Base-by-base conservation (phyloP, 2,113 vertebrate species). In the Gnathonemus longibarbis region DNA sequence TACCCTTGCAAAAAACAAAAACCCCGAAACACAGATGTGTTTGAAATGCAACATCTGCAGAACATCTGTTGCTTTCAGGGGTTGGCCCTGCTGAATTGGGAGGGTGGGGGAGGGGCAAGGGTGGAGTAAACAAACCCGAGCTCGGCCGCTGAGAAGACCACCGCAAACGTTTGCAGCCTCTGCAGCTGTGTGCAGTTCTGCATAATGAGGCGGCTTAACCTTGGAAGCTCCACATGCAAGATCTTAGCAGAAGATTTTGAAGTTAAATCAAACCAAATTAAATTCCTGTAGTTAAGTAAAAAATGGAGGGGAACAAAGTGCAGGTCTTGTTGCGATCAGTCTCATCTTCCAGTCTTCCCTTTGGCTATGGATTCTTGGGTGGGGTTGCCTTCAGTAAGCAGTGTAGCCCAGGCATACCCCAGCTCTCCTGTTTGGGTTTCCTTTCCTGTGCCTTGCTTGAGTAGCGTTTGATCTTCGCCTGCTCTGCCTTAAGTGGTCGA, bases 11-110 rank as follows among this genome's bases (percentile, higher is more conserved):
- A 92, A 93, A 94, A 93, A 52, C 91, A 93, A 94, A 93, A 91
- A 91, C 80, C 93, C 93, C 94, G 86, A 89, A 92, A 91, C 91
- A 92, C 95, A 96, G 93, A 96, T 96, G 95, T 94, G 80, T 93
- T 94, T 80, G 92, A 93, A 91, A 92, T 91, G 90, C 91, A 92
- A 95, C 95, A 96, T 96, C 95, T 96, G 95, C 93, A 91, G 91
- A 93, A 94, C 95, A 96, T 96, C 95, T 96, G 95, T 91, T 70
- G 91, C 2, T 52, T 93, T 95, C 93, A 90, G 91, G 91, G 89
- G 88, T 89, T 70, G 94, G 92, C 91, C 93, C 91, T 93, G 87
- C 91, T 90, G 90, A 93, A 93, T 91, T 90, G 91, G 90, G 92
- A 89, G 92, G 88, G 42, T n/a, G 42, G 84, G 74, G 89, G 88